A percentile compares a stretch with the other conserved stretches of the same genome.
Evolutionary conservation across 2,888 invertebrate genomes (phyloP).

Genomic region (Tetrapedia diversipes): DNA sequence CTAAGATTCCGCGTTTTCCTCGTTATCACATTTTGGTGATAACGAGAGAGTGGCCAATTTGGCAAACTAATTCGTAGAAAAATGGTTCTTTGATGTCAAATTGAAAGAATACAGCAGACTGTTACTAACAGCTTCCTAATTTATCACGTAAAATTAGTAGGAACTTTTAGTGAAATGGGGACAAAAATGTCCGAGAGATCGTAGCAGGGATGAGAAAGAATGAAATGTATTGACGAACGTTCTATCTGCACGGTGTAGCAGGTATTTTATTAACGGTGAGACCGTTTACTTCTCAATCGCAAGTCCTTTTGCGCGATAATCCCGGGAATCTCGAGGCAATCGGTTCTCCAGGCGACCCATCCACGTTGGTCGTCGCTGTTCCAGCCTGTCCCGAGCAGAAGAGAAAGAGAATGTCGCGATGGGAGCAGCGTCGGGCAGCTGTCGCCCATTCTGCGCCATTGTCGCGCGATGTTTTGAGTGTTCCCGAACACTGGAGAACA

Average conservation of each 20-base stretch:
- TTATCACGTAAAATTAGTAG: too few relatives aligned
- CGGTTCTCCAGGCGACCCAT: background rate
- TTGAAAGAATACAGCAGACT: too few relatives aligned
- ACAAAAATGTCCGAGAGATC: too few relatives aligned
- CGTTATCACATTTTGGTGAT: background rate
- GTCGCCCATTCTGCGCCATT: constrained; percentile 81
- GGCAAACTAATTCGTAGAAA: too few relatives aligned
- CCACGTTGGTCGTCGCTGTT: background rate
- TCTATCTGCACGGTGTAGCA: too few relatives aligned
- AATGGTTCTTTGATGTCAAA: too few relatives aligned
- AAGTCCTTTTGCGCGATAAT: background rate
- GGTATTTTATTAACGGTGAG: too few relatives aligned
- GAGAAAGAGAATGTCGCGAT: background rate
- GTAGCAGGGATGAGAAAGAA: too few relatives aligned
- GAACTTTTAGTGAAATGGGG: too few relatives aligned
- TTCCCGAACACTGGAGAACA: constrained; percentile 80
- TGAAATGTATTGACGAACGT: too few relatives aligned
- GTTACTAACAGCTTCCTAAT: too few relatives aligned
- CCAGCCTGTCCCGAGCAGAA: background rate
- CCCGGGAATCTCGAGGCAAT: background rate
- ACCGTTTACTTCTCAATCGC: background rate
- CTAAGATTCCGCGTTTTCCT: background rate
- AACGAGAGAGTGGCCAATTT: too few relatives aligned
- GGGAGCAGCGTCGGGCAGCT: constrained; percentile 79
- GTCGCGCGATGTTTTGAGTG: constrained; percentile 81